phyloP scores from a whole-genome alignment of 2,888 invertebrate genomes.

The Pinctada fucata region DNA sequence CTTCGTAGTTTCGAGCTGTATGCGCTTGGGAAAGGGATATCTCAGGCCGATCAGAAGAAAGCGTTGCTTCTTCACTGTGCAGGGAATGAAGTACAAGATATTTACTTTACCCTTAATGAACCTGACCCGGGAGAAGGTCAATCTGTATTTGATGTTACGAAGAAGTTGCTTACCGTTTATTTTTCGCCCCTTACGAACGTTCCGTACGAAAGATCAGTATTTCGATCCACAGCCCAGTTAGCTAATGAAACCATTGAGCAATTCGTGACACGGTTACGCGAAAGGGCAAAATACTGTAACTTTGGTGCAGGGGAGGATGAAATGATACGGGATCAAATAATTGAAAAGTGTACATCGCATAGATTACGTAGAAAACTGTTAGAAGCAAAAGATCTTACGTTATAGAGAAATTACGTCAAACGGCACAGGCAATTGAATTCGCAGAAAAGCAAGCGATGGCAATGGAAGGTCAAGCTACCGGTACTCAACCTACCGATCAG shows the following conservation, averaged over 20 bases:
- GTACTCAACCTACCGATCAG: too few species aligned
- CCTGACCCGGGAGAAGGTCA: too few species aligned
- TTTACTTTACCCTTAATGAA: slow-evolving; percentile 2
- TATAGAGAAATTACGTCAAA: slow-evolving; percentile 31
- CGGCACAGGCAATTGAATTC: slow-evolving; percentile 33
- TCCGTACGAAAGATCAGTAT: slow-evolving; percentile 38
- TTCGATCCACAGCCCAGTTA: slow-evolving; percentile 35
- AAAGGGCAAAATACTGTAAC: slow-evolving; percentile 35
- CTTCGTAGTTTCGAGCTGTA: background rate
- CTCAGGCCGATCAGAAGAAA: slow-evolving; percentile 4
- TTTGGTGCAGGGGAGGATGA: slow-evolving; percentile 35
- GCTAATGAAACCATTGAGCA: slow-evolving; percentile 40
- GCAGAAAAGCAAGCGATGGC: slow-evolving; percentile 21
- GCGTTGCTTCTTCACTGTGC: slow-evolving; percentile 15
- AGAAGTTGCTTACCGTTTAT: too few species aligned
- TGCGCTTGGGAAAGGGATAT: background rate
- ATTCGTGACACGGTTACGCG: slow-evolving; percentile 36
- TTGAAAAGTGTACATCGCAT: slow-evolving; percentile 39
- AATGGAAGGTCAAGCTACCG: slow-evolving; percentile 25
- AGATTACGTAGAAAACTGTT: slow-evolving; percentile 39
- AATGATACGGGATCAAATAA: slow-evolving; percentile 42
- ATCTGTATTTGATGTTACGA: too few species aligned
- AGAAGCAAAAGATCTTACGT: slow-evolving; percentile 36
- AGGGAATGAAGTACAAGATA: slow-evolving; percentile 15
- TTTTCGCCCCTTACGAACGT: too few species aligned